Evolutionary conservation across 2,888 invertebrate genomes (phyloP), one percentile per base, ranked within the genome.

Genomic region (Agonopterix subpropinquella): DNA sequence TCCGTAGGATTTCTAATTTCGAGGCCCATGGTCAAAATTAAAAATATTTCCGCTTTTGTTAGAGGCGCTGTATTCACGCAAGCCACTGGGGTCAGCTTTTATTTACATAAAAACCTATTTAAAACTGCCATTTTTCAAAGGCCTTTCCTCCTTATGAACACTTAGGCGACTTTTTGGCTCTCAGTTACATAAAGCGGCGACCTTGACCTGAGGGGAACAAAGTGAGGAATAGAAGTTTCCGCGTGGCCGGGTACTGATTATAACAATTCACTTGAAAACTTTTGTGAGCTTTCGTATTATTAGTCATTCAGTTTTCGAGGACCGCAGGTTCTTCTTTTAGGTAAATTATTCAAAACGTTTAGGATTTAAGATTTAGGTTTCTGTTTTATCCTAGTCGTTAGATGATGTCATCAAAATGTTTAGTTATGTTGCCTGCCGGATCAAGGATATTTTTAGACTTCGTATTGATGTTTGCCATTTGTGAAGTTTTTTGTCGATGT

Each of bases 271-370:
- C 50, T 54, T 10, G 49, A 48, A 53, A 42, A 58, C 54, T 57
- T 52, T 48, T 55, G 55, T 54, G 53, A 54, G 59, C 56, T 56
- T 55, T 53, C 50, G 52, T 54, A 54, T 50, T 54, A 54, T 50
- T 53, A 53, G 53, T 51, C 53, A 56, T 56, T 54, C 54, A 55
- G 57, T 54, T 55, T 51, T 48, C 48, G 47, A 50, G 53, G 51
- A 56, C 45, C 39, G 39, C 39, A 10, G 9, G 39, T n/a, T 9
- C n/a, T 39, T n/a, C 9, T 39, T 39, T 39, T 28, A 5, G 5
- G 5, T 5, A 28, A 28, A 28, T 28, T 28, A 28, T 28, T 28
- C 28, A 28, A 28, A 5, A 28, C 28, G 28, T 28, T 28, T 28
- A 28, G 28, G 28, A 28, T 28, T 28, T 28, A 18, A 18, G 18